These are phyloP conservation scores for Protodeltote pygarga DNA, from an alignment of 2,888 invertebrate species.

Conservation along the genomic window DNA sequence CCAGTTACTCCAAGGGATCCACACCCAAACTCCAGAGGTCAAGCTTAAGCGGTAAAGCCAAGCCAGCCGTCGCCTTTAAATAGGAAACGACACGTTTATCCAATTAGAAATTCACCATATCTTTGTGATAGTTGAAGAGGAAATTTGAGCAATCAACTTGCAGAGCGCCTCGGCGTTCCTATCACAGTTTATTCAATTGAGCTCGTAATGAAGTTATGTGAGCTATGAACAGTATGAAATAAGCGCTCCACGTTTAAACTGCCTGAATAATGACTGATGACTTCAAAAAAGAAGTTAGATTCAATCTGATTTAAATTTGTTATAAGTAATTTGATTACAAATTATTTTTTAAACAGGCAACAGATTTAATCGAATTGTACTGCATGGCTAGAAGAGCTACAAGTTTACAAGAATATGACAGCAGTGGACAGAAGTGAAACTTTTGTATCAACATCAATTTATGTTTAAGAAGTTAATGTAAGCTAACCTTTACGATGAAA, in stretches of 20 bases:
- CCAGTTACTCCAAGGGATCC: conserved; percentile 51
- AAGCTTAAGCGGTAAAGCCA: conserved; percentile 73
- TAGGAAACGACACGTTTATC: conserved; percentile 87
- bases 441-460: conserved; percentile 22
- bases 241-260: conserved; percentile 63
- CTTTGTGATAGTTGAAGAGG: conserved; percentile 87
- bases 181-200: conserved; percentile 87
- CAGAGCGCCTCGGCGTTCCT: conserved; percentile 84
- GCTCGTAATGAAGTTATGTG: conserved; percentile 85
- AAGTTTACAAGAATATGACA: conserved; percentile 20
- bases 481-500: conserved; percentile 50
- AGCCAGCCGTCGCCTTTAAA: conserved; percentile 84
- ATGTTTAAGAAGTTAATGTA: conserved; percentile 41
- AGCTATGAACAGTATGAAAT: conserved; percentile 74
- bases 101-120: conserved; percentile 88
- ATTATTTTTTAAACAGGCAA: no score
- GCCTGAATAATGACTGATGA: conserved; percentile 53
- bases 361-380: no score
- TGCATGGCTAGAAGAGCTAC: no score
- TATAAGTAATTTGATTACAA: conserved; percentile 11
- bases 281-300: conserved; percentile 27
- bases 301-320: conserved; percentile 10
- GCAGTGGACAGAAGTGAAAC: conserved; percentile 5
- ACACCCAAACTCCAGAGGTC: conserved; percentile 64
- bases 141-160: conserved; percentile 87